These are phyloP conservation scores for Hydrolagus colliei DNA, from an alignment of 2,797 vertebrate genomes.

Conservation along the genomic window DNA sequence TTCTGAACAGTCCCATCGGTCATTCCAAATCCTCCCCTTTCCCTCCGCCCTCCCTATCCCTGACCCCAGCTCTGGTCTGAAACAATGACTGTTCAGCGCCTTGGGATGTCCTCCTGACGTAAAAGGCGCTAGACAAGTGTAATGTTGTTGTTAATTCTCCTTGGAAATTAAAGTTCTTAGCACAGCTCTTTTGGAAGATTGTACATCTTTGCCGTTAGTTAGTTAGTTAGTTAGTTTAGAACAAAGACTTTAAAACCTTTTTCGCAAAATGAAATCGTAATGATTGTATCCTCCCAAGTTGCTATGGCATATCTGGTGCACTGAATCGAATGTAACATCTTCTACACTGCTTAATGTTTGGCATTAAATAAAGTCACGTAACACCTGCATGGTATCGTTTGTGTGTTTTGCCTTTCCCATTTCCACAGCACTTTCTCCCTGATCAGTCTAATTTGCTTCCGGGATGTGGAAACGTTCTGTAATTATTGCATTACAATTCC, in stretches of 20 bases:
- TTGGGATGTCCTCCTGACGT: too few species aligned
- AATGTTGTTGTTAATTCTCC: neutral
- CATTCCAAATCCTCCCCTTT: too few species aligned
- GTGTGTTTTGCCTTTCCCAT: neutral
- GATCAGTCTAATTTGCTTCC: neutral
- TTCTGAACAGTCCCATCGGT: too few species aligned
- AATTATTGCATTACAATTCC: neutral
- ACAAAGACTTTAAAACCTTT: neutral
- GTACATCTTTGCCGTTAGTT: too few species aligned
- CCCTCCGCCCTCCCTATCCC: too few species aligned
- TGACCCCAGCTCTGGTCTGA: too few species aligned
- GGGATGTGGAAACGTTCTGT: neutral
- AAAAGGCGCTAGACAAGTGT: too few species aligned
- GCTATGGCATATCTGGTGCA: neutral
- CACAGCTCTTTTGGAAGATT: neutral
- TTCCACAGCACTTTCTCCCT: neutral
- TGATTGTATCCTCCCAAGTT: slow-evolving; percentile 1
- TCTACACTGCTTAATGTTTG: neutral
- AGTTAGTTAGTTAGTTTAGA: too few species aligned
- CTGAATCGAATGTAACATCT: slow-evolving; percentile 6
- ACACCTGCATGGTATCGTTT: slow-evolving; percentile 11
- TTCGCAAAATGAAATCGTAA: neutral
- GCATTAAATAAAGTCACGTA: neutral
- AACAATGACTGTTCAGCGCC: too few species aligned
- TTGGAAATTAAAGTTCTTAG: neutral